Conservation (phyloP, 2,888 invertebrate species). For the Falcaria lacertinaria region DNA sequence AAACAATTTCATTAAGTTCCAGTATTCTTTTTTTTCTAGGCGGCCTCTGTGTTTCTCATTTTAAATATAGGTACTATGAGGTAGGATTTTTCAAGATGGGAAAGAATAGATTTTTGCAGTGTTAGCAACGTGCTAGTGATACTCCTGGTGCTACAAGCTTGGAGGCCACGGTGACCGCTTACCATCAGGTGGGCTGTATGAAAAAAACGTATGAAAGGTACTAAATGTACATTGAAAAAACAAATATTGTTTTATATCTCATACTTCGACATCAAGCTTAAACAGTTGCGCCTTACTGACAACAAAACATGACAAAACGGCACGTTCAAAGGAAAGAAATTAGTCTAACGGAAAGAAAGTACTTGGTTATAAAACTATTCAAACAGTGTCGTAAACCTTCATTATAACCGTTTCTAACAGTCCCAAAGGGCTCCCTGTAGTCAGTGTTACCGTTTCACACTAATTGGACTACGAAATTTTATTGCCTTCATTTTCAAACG, state of each 20-base stretch:
- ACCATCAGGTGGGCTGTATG: no score
- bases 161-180: no score
- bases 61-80: no score
- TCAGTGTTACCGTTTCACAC: slow-evolving; percentile 24
- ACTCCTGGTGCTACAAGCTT: no score
- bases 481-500: slow-evolving; percentile 22
- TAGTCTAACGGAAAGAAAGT: slow-evolving; percentile 68
- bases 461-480: slow-evolving; percentile 13
- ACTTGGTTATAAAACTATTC: slow-evolving; percentile 56
- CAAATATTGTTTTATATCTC: slow-evolving; percentile 1
- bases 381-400: slow-evolving; percentile 40
- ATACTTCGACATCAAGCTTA: background rate
- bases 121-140: no score
- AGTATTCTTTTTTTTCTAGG: no score
- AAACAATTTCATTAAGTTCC: no score
- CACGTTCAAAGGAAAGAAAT: slow-evolving; percentile 52
- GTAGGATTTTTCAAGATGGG: no score
- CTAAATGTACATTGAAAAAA: background rate
- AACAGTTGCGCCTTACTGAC: background rate
- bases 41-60: no score
- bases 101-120: no score
- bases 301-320: slow-evolving; percentile 31
- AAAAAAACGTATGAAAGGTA: no score
- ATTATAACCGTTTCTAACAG: slow-evolving; percentile 34
- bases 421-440: slow-evolving; percentile 15